phyloP scores from a whole-genome alignment of 2,113 vertebrate genomes.

The Hystrix cristata region DNA sequence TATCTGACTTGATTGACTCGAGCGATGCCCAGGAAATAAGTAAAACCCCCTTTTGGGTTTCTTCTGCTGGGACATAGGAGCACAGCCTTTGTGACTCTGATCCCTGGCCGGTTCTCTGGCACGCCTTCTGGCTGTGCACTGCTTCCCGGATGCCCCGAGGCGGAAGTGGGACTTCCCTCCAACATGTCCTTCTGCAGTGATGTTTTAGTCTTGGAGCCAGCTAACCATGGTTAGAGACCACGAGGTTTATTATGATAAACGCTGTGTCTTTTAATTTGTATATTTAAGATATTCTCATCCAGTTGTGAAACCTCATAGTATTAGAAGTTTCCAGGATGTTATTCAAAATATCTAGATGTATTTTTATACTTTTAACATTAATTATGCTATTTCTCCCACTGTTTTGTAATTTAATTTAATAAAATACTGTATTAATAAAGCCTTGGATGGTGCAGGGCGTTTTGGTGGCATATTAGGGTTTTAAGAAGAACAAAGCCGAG shows the following conservation, averaged over 20 bases:
- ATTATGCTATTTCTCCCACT: too few relatives aligned
- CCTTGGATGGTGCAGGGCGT: too few relatives aligned
- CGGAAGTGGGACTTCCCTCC: background rate
- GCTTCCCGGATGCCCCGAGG: background rate
- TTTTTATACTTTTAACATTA: too few relatives aligned
- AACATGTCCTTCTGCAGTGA: too few relatives aligned
- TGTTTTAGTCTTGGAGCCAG: background rate
- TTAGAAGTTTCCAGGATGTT: background rate
- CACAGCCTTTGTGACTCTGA: too few relatives aligned
- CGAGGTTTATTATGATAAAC: background rate
- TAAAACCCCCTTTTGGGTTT: background rate
- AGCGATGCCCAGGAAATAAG: background rate
- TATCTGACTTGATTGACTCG: background rate
- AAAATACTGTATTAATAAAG: too few relatives aligned
- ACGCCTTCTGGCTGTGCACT: background rate
- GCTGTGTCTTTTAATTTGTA: background rate
- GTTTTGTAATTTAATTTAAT: too few relatives aligned
- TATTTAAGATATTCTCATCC: background rate
- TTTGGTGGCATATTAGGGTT: too few relatives aligned
- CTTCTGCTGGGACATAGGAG: rapidly evolving
- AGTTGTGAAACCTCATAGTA: background rate
- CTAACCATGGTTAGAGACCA: background rate
- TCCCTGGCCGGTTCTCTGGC: background rate
- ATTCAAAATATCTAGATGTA: background rate
- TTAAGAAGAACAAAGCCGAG: too few relatives aligned